Conservation (phyloP, 2,113 vertebrate genomes). For the Hemiscyllium ocellatum region DNA sequence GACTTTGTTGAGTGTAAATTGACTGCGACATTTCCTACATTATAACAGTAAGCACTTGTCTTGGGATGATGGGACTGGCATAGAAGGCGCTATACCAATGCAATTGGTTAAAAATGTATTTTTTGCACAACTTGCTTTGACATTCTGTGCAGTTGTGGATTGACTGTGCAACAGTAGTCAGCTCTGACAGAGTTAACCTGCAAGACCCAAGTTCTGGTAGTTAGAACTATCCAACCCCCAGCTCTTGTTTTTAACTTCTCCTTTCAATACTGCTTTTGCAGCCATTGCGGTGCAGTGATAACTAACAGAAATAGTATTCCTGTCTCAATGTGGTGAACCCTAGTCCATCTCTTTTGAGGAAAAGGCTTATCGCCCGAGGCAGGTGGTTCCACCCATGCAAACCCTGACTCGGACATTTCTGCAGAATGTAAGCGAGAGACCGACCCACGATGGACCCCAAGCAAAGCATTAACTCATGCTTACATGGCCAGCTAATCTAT, state of each 20-base stretch:
- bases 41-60: background rate
- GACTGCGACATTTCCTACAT: background rate
- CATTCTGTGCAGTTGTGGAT: background rate
- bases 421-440: background rate
- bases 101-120: background rate
- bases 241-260: background rate
- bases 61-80: too few species aligned
- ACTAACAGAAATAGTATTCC: constrained; percentile 30
- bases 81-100: background rate
- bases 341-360: constrained; percentile 30
- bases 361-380: constrained; percentile 5
- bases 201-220: background rate
- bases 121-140: background rate
- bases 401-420: background rate
- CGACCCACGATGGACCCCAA: background rate
- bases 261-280: background rate
- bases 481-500: constrained; percentile 3
- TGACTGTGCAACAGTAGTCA: background rate
- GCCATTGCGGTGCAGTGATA: background rate
- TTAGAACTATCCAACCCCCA: background rate
- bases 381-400: constrained; percentile 1
- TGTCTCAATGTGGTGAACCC: constrained; percentile 24
- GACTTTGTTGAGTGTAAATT: too few species aligned
- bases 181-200: background rate
- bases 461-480: background rate